phyloP scores from a whole-genome alignment of 2,113 vertebrate species.

The Bungarus multicinctus region DNA sequence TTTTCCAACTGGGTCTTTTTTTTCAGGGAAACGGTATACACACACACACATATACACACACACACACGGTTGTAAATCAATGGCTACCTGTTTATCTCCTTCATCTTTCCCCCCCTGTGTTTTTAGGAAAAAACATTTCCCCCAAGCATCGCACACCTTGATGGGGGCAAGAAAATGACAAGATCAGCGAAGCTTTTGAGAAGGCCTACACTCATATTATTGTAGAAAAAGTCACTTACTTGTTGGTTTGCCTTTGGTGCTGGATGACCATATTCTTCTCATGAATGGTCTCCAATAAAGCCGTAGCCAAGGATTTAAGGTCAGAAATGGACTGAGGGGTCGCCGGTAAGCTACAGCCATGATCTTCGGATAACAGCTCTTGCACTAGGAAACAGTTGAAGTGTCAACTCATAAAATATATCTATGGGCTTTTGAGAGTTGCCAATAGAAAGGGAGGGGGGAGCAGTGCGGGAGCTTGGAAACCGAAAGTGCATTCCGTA shows the following conservation, averaged over 20 bases:
- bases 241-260: conserved; percentile 97
- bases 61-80: no score
- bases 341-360: conserved; percentile 89
- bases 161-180: neutral
- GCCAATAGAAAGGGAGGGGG: no score
- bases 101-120: neutral
- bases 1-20: no score
- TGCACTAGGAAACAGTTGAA: conserved; percentile 75
- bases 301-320: conserved; percentile 94
- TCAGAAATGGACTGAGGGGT: conserved; percentile 96
- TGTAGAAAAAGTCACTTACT: conserved; percentile 67
- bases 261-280: conserved; percentile 98
- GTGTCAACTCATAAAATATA: no score
- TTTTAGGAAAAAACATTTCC: neutral
- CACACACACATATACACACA: no score
- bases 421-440: no score
- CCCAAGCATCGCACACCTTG: neutral
- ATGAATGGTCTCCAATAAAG: conserved; percentile 93
- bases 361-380: conserved; percentile 88
- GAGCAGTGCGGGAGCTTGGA: no score
- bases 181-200: neutral
- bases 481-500: no score
- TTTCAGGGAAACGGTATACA: no score
- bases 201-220: neutral
- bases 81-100: neutral